Percentiles rank a stretch among this genome's conserved stretches.
These are phyloP conservation scores for Meiosimyza platycephala DNA, from an alignment of 2,888 invertebrate genomes.

Conservation along the genomic window DNA sequence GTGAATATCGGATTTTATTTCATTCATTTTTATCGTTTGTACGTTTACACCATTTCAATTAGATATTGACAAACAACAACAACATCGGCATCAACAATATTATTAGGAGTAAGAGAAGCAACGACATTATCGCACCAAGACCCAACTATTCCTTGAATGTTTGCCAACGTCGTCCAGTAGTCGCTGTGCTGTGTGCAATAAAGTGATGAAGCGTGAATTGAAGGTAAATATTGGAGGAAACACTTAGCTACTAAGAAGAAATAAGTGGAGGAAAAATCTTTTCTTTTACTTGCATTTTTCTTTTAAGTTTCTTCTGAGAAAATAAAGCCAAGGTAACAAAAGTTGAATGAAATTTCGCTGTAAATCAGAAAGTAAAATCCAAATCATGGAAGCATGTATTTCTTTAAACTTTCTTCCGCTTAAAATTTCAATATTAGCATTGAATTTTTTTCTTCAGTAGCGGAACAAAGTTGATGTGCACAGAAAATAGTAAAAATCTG, in stretches of 20 bases:
- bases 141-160: constrained; percentile 2
- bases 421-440: background rate
- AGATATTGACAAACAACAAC: constrained; percentile 56
- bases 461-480: too few species aligned
- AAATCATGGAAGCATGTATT: background rate
- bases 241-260: too few species aligned
- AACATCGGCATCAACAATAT: constrained; percentile 46
- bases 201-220: constrained; percentile 56
- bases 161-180: background rate
- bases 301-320: background rate
- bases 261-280: background rate
- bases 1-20: constrained; percentile 38
- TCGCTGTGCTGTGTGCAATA: constrained; percentile 46
- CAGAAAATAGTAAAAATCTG: too few species aligned
- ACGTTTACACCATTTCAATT: constrained; percentile 62
- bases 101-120: constrained; percentile 2
- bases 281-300: background rate
- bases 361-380: constrained; percentile 4
- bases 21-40: constrained; percentile 57
- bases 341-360: constrained; percentile 9
- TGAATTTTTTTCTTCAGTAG: background rate
- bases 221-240: constrained; percentile 57
- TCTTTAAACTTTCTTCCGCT: background rate
- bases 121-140: constrained; percentile 39
- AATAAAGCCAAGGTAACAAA: background rate